These are phyloP conservation scores for Otolemur crassicaudatus DNA, from an alignment of 2,797 vertebrate genomes.

Conservation along the genomic window DNA sequence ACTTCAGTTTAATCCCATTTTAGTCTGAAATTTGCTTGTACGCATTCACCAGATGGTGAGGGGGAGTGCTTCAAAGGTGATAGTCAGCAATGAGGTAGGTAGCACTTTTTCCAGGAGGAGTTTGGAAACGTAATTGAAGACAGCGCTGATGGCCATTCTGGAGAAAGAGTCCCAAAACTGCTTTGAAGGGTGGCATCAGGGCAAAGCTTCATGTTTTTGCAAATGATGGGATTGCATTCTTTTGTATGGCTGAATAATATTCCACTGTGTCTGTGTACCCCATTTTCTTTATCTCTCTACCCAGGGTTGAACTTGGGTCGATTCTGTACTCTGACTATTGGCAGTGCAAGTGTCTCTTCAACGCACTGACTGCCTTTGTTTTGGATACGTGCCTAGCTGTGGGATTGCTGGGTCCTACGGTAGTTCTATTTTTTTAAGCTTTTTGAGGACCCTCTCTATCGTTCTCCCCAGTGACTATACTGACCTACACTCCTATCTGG, in stretches of 20 bases:
- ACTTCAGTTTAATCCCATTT: not conserved
- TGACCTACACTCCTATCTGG: not conserved
- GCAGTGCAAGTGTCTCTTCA: not conserved
- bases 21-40: no score
- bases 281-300: not conserved
- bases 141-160: no score
- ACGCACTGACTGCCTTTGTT: not conserved
- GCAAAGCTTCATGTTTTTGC: not conserved
- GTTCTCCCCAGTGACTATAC: not conserved
- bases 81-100: no score
- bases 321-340: not conserved
- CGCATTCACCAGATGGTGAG: no score
- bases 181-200: no score
- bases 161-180: no score
- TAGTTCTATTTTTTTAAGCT: not conserved
- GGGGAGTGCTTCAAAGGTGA: no score
- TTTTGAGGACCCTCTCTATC: not conserved
- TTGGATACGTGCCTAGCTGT: not conserved
- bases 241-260: not conserved
- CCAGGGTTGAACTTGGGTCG: not conserved
- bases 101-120: no score
- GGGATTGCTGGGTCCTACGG: not conserved
- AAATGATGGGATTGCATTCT: not conserved
- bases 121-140: no score
- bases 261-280: not conserved